A percentile compares a stretch with the other conserved stretches of the same genome.
Conservation (phyloP, 2,888 invertebrate genomes). For the Ligdia adustata region DNA sequence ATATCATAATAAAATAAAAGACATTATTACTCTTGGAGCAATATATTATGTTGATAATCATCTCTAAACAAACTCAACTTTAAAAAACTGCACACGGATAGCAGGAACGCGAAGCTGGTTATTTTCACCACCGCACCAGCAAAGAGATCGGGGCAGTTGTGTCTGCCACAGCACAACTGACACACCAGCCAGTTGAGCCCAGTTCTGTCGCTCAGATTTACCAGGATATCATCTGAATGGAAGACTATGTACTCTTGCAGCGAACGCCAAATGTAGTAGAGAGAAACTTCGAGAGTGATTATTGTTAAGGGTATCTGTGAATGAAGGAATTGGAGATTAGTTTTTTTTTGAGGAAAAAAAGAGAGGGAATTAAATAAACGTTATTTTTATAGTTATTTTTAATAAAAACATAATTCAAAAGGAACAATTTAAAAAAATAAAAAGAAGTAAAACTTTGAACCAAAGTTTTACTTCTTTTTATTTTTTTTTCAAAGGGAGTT, state of each 20-base stretch:
- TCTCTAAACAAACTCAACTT: conserved; percentile 1
- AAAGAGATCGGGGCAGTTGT: conserved; percentile 49
- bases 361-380: no score
- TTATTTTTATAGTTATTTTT: no score
- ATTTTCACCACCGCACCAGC: conserved; percentile 47
- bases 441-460: no score
- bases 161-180: conserved; percentile 51
- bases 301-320: conserved; percentile 51
- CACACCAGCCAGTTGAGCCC: conserved; percentile 57
- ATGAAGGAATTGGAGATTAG: background rate
- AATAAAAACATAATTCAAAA: no score
- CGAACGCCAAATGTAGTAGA: conserved; percentile 50
- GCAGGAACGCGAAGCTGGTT: conserved; percentile 47
- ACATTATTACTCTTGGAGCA: no score
- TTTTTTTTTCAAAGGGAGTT: no score
- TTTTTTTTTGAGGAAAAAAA: no score
- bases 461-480: no score
- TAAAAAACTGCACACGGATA: conserved; percentile 42
- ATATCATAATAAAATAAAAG: no score
- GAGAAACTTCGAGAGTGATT: conserved; percentile 51
- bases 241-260: conserved; percentile 48
- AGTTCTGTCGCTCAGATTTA: conserved; percentile 44
- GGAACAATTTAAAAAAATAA: no score
- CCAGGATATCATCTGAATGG: conserved; percentile 56
- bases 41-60: no score